phyloP scores from a whole-genome alignment of 2,113 vertebrate species.

The Perccottus glenii region DNA sequence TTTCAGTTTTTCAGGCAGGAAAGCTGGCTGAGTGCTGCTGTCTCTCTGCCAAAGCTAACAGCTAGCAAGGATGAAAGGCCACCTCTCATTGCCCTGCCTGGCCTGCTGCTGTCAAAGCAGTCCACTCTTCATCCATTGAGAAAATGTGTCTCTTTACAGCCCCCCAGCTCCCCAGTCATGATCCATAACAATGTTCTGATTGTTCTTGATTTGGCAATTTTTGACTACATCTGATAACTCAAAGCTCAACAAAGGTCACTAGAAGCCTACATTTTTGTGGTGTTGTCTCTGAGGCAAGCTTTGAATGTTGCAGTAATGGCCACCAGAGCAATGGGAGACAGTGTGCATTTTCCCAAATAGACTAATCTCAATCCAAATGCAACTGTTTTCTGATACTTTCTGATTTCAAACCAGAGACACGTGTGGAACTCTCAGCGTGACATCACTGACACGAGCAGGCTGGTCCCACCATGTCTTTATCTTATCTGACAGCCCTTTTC shows the following conservation, averaged over 20 bases:
- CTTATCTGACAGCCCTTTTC: conserved; percentile 32
- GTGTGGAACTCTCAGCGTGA: conserved; percentile 12
- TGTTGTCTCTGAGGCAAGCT: too few relatives aligned
- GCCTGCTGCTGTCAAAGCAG: conserved; percentile 45
- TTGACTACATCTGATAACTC: too few relatives aligned
- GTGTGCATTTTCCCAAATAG: too few relatives aligned
- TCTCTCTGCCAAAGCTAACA: conserved; percentile 69
- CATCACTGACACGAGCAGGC: conserved; percentile 14
- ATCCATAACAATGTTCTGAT: conserved; percentile 9
- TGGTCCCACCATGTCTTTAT: conserved; percentile 29
- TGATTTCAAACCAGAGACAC: too few relatives aligned
- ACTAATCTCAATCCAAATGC: too few relatives aligned
- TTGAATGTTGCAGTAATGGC: too few relatives aligned
- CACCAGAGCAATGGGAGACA: too few relatives aligned
- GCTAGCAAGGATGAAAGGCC: conserved; percentile 63
- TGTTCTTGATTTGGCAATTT: conserved; percentile 10
- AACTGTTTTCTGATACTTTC: too few relatives aligned
- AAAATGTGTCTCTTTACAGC: conserved; percentile 36
- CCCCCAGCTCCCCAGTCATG: conserved; percentile 15
- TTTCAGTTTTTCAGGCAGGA: conserved; percentile 44
- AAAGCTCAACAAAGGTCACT: too few relatives aligned
- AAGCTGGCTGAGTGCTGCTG: conserved; percentile 40
- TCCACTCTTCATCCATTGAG: conserved; percentile 55
- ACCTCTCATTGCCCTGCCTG: conserved; percentile 58
- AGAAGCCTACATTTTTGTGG: too few relatives aligned